Conservation (phyloP, 2,888 invertebrate genomes). For the Acronicta leporina region DNA sequence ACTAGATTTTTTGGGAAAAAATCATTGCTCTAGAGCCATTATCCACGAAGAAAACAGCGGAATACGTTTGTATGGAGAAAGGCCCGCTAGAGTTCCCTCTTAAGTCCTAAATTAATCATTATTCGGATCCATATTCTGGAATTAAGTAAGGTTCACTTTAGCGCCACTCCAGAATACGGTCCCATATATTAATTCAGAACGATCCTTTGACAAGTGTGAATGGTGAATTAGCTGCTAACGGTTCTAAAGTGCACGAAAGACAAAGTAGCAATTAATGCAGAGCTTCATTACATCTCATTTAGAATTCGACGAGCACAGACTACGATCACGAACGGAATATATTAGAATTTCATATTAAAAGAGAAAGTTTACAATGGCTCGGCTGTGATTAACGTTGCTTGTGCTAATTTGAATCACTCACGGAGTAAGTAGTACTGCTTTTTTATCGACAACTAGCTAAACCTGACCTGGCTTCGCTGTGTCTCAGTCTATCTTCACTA, state of each 20-base stretch:
- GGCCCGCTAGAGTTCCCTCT: too few relatives aligned
- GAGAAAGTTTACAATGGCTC: slow-evolving; percentile 55
- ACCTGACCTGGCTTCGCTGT: too few relatives aligned
- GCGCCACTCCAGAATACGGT: background rate
- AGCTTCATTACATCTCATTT: slow-evolving; percentile 39
- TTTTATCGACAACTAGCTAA: too few relatives aligned
- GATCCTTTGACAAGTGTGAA: background rate
- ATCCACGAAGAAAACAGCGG: too few relatives aligned
- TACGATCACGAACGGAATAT: slow-evolving; percentile 53
- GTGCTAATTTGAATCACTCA: slow-evolving; percentile 42
- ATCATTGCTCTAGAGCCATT: too few relatives aligned
- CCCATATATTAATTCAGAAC: background rate
- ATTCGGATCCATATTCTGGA: too few relatives aligned
- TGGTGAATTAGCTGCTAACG: slow-evolving; percentile 15
- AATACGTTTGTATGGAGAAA: too few relatives aligned
- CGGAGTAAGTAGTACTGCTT: too few relatives aligned
- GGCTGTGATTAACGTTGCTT: slow-evolving; percentile 49
- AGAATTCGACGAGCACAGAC: slow-evolving; percentile 41
- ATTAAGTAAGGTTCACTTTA: too few relatives aligned
- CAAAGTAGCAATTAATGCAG: slow-evolving; percentile 32
- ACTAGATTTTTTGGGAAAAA: too few relatives aligned
- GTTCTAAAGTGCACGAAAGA: slow-evolving; percentile 5
- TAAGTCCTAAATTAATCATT: too few relatives aligned
- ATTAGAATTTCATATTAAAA: slow-evolving; percentile 57
- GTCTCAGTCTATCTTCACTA: too few relatives aligned